phyloP scores from a whole-genome alignment of 92 coral and sea anemone species.

The Phenganax marumi region DNA sequence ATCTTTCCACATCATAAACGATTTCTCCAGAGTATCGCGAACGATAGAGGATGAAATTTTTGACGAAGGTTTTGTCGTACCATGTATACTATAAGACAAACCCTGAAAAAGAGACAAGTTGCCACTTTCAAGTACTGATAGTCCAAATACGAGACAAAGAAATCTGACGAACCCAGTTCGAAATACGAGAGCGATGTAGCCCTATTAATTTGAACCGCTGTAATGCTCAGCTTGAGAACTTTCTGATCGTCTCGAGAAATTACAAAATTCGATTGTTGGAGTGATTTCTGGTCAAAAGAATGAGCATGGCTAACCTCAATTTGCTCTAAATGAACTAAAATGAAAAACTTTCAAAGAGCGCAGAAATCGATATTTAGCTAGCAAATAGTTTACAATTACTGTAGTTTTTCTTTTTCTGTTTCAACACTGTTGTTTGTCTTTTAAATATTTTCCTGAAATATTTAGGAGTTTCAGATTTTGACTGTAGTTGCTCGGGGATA shows the following conservation, averaged over 20 bases:
- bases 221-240: neutral
- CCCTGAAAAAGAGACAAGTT: neutral
- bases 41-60: conserved; percentile 3
- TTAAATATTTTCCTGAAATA: no score
- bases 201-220: neutral
- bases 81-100: conserved; percentile 28
- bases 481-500: no score
- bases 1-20: conserved; percentile 39
- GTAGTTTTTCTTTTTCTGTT: no score
- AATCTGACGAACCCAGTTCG: neutral
- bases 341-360: no score
- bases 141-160: neutral
- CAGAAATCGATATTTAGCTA: no score
- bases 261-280: no score
- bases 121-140: neutral
- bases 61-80: conserved; percentile 1
- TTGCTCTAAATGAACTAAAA: no score
- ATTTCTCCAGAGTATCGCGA: neutral
- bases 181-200: neutral
- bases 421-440: no score
- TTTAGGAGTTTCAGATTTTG: no score
- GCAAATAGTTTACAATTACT: no score
- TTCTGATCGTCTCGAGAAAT: neutral
- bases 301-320: no score
- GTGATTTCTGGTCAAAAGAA: no score